Conservation (phyloP, 2,888 invertebrate species). For the Eledone cirrhosa region DNA sequence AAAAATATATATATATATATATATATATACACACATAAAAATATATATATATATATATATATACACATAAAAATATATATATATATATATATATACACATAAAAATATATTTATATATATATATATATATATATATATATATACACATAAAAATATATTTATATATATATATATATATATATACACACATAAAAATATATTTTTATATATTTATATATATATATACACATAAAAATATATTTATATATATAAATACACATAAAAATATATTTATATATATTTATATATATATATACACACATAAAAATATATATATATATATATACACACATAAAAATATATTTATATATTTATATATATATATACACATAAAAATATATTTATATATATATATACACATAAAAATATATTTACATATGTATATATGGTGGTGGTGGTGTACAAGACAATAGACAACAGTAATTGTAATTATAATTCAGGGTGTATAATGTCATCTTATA, state of each 20-base stretch:
- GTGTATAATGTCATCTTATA: too few species aligned
- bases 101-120: not conserved
- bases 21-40: not conserved
- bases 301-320: not conserved
- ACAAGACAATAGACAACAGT: too few species aligned
- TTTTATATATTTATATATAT: not conserved
- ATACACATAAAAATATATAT: not conserved
- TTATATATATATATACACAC: constrained; percentile 13
- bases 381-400: not conserved
- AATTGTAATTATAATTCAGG: too few species aligned
- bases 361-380: not conserved
- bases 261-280: not conserved
- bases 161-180: constrained; percentile 4
- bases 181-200: not conserved
- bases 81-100: not conserved
- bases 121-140: not conserved
- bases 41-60: not conserved
- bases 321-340: not conserved
- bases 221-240: not conserved
- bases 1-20: not conserved
- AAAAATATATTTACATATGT: too few species aligned
- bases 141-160: not conserved
- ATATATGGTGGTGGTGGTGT: too few species aligned
- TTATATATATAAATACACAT: not conserved
- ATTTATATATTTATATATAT: constrained; percentile 11